These are phyloP conservation scores for Spialia ferax DNA, from an alignment of 2,888 invertebrate genomes.

Conservation along the genomic window DNA sequence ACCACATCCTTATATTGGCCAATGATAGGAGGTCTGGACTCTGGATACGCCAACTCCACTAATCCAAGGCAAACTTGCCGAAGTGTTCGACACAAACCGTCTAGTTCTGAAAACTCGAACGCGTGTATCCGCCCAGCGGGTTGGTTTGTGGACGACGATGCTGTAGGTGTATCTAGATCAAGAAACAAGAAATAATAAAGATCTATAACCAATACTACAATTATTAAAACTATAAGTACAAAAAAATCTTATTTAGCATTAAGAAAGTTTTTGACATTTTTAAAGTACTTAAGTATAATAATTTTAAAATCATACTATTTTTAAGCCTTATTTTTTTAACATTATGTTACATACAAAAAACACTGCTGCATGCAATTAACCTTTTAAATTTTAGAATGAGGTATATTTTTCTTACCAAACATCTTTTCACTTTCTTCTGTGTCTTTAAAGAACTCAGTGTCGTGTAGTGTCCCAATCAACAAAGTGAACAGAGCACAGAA, in stretches of 20 bases:
- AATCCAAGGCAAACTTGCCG: constrained; percentile 94
- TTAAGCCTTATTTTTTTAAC: too few species aligned
- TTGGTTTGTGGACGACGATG: constrained; percentile 15
- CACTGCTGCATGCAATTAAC: too few species aligned
- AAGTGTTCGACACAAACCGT: constrained; percentile 90
- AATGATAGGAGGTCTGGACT: constrained; percentile 88
- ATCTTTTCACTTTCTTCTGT: constrained; percentile 78
- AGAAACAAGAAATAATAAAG: background rate
- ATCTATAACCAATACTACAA: too few species aligned
- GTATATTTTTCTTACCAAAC: constrained; percentile 54
- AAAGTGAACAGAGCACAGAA: constrained; percentile 94
- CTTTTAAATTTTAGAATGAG: too few species aligned
- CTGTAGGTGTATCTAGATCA: background rate
- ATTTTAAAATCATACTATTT: too few species aligned
- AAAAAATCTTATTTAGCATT: too few species aligned
- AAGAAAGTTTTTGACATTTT: too few species aligned
- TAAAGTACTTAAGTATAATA: too few species aligned
- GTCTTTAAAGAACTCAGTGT: constrained; percentile 90
- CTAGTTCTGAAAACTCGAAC: constrained; percentile 91
- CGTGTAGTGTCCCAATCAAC: constrained; percentile 93
- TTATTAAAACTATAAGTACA: too few species aligned
- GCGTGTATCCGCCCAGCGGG: constrained; percentile 75
- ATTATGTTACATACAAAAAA: too few species aligned
- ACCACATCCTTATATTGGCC: constrained; percentile 87
- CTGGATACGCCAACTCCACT: constrained; percentile 95